Evolutionary conservation across 2,888 invertebrate species (phyloP).

Genomic region (Suillia variegata): DNA sequence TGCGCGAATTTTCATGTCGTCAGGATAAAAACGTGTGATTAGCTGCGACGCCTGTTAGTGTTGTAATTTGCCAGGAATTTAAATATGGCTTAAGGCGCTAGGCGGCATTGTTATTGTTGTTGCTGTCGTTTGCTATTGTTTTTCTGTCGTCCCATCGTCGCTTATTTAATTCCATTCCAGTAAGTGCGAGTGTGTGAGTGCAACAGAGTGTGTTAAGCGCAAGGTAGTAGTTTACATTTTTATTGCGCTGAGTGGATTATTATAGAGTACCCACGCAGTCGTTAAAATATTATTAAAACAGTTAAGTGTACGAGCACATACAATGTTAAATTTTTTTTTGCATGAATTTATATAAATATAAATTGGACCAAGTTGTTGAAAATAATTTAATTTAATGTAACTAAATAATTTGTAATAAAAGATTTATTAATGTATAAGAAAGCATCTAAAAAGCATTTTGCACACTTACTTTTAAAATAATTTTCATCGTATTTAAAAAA

Average conservation of each 20-base stretch:
- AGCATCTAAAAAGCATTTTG: no score
- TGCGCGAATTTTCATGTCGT: not conserved
- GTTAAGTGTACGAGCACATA: not conserved
- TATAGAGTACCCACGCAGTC: slow-evolving; percentile 10
- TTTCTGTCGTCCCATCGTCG: slow-evolving; percentile 5
- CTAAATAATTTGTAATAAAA: no score
- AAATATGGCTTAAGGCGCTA: not conserved
- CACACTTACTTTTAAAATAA: no score
- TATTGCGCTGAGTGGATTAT: slow-evolving; percentile 12
- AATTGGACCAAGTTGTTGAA: no score
- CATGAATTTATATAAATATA: no score
- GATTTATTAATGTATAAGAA: no score
- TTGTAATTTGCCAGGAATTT: slow-evolving; percentile 16
- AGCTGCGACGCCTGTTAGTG: slow-evolving; percentile 16
- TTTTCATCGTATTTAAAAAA: no score
- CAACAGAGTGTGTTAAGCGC: no score
- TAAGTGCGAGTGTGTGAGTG: slow-evolving; percentile 16
- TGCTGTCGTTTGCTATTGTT: slow-evolving; percentile 13
- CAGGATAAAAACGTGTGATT: slow-evolving; percentile 15
- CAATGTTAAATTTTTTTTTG: no score
- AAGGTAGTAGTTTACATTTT: slow-evolving; percentile 17
- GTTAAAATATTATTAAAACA: not conserved
- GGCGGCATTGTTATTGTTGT: no score
- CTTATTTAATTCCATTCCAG: slow-evolving; percentile 34
- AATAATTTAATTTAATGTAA: no score